Percentiles rank a stretch among this genome's conserved stretches.
Conservation (phyloP, 2,113 vertebrate genomes). For the Columba livia region DNA sequence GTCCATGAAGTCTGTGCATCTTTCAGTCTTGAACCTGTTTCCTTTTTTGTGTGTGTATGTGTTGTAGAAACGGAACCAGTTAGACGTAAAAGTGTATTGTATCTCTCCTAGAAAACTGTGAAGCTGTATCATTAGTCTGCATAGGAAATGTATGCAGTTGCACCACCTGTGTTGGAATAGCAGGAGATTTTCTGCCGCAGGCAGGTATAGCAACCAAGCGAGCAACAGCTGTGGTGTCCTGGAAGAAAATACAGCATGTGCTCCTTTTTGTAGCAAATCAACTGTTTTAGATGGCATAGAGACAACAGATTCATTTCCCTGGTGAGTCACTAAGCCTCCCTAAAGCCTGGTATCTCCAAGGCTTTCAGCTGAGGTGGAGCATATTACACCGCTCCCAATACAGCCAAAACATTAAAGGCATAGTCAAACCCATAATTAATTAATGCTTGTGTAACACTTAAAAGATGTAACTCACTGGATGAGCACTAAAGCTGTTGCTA, state of each 20-base stretch:
- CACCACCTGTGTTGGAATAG: not conserved
- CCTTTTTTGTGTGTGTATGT: not conserved
- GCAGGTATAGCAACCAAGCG: not conserved
- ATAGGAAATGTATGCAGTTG: not conserved
- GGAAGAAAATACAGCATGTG: conserved; percentile 2
- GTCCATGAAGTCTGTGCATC: not conserved
- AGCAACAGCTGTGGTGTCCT: conserved; percentile 12
- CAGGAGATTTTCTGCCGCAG: conserved; percentile 1
- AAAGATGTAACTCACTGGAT: not conserved
- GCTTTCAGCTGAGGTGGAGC: conserved; percentile 7
- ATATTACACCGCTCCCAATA: not conserved
- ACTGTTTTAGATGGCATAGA: not conserved
- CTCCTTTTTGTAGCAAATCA: not conserved
- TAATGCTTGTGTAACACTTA: not conserved
- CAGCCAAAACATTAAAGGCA: conserved; percentile 4
- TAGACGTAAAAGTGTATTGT: not conserved
- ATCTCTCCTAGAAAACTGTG: not conserved
- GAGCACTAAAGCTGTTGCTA: not conserved
- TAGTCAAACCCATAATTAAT: conserved; percentile 37
- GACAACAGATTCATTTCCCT: not conserved
- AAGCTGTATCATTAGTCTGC: not conserved
- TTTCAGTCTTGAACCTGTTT: not conserved
- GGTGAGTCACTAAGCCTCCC: not conserved
- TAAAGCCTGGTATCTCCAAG: not conserved
- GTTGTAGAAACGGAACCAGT: not conserved